Conservation (phyloP, 1,140 invertebrate species). For the Leptinotarsa texana region DNA sequence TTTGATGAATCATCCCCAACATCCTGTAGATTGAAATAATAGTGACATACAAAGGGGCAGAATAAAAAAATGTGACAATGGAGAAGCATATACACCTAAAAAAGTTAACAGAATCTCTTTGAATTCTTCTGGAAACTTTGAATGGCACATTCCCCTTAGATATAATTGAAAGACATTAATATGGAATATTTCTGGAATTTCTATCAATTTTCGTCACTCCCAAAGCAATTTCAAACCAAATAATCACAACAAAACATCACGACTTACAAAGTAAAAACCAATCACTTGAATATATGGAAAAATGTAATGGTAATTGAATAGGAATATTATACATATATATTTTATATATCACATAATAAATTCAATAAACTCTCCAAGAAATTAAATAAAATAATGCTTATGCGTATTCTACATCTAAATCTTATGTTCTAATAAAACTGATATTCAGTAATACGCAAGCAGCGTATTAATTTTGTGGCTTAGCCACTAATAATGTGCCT, state of each 20-base stretch:
- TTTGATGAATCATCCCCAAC: no score
- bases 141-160: neutral
- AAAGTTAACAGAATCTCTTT: neutral
- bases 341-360: slow-evolving; percentile 9
- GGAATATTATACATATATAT: slow-evolving; percentile 17
- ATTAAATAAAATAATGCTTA: slow-evolving; percentile 9
- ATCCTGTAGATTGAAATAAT: no score
- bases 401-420: slow-evolving; percentile 9
- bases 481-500: slow-evolving; percentile 7
- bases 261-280: neutral
- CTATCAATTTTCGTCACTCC: neutral
- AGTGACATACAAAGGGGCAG: no score
- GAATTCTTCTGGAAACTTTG: neutral
- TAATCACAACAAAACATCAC: neutral
- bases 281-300: neutral
- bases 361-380: slow-evolving; percentile 24
- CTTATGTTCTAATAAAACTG: slow-evolving; percentile 15
- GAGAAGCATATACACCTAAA: neutral
- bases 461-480: neutral
- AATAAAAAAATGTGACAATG: no score
- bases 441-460: slow-evolving; percentile 9
- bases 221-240: neutral
- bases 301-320: slow-evolving; percentile 14
- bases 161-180: no score
- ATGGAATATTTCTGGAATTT: no score